Conservation (phyloP, 2,113 vertebrate species). For the Tursiops truncatus region DNA sequence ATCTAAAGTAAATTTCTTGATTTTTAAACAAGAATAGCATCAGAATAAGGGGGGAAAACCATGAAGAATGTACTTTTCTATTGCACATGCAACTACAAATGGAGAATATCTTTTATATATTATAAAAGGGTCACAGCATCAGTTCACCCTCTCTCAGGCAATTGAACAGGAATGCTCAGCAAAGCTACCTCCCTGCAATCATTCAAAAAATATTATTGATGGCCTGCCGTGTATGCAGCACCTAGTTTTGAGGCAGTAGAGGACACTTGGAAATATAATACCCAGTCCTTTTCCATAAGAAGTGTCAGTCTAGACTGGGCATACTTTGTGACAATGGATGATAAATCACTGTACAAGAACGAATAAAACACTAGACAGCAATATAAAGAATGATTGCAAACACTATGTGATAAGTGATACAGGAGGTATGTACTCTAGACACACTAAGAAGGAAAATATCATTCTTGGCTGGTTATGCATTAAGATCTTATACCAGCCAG, state of each 20-base stretch:
- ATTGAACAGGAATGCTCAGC: neutral
- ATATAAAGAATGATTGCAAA: conserved; percentile 34
- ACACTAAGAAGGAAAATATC: conserved; percentile 38
- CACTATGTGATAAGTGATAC: conserved; percentile 16
- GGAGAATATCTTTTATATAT: neutral
- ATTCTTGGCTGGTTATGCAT: neutral
- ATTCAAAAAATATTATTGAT: conserved; percentile 12
- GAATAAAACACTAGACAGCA: conserved; percentile 52
- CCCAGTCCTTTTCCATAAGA: neutral
- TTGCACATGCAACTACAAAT: neutral
- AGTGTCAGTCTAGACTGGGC: conserved; percentile 13
- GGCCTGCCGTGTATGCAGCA: neutral
- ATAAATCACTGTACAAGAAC: conserved; percentile 32
- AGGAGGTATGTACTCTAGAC: neutral
- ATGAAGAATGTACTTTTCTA: neutral
- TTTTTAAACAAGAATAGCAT: conserved; percentile 19
- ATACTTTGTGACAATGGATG: neutral
- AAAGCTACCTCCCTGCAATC: neutral
- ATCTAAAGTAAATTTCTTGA: neutral
- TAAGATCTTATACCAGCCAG: neutral
- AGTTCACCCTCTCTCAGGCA: neutral
- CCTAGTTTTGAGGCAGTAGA: neutral
- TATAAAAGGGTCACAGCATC: neutral
- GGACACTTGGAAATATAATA: conserved; percentile 39
- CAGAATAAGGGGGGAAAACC: neutral